Percentiles rank a stretch among this genome's conserved stretches.
phyloP scores from a whole-genome alignment of 1,140 invertebrate species.

The Elymnias hypermnestra region DNA sequence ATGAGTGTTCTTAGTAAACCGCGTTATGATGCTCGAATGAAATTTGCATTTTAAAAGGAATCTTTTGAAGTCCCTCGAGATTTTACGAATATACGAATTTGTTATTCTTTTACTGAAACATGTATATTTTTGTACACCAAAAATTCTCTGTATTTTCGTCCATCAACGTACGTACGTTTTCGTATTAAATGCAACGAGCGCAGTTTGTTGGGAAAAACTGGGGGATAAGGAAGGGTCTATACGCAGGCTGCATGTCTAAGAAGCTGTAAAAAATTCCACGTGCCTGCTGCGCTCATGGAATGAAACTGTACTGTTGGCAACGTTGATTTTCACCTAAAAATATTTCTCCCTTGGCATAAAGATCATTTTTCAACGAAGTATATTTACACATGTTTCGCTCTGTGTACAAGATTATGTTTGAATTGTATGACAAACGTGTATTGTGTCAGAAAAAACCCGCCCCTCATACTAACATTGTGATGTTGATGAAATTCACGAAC shows the following conservation, averaged over 20 bases:
- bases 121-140: constrained; percentile 9
- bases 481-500: constrained; percentile 8
- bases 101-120: constrained; percentile 10
- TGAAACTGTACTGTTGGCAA: constrained; percentile 7
- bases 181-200: constrained; percentile 52
- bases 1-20: not conserved
- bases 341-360: constrained; percentile 7
- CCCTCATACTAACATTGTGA: constrained; percentile 16
- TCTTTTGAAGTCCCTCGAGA: not conserved
- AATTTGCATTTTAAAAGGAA: constrained; percentile 7
- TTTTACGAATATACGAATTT: no score
- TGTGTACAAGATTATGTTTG: constrained; percentile 17
- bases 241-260: constrained; percentile 56
- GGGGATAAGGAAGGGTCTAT: constrained; percentile 42
- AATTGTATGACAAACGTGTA: constrained; percentile 20
- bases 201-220: constrained; percentile 41
- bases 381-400: not conserved
- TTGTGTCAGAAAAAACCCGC: constrained; percentile 14
- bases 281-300: constrained; percentile 13
- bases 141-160: constrained; percentile 9
- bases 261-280: constrained; percentile 48
- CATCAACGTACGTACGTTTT: constrained; percentile 26
- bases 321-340: not conserved
- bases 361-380: constrained; percentile 1
- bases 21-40: no score